Conservation (phyloP, 2,797 vertebrate genomes). For the Sebastes kiyomatsui region DNA sequence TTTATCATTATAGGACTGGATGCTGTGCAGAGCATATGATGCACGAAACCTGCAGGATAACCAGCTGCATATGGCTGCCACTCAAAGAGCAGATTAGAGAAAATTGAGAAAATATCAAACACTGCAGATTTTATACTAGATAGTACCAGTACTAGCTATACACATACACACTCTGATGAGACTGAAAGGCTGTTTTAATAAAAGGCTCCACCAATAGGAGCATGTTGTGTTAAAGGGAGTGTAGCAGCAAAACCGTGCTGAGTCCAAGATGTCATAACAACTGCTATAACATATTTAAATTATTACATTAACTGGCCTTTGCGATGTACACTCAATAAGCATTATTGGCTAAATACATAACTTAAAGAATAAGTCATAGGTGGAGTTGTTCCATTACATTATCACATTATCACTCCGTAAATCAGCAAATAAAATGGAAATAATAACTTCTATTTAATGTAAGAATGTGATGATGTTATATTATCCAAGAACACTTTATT, state of each 20-base stretch:
- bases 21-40: constrained; percentile 24
- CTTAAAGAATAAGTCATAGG: not conserved
- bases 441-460: not conserved
- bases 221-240: not conserved
- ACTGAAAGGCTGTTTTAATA: not conserved
- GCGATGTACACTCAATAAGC: not conserved
- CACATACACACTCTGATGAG: not conserved
- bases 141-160: not conserved
- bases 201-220: not conserved
- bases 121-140: not conserved
- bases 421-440: no score
- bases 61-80: not conserved
- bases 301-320: not conserved
- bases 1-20: constrained; percentile 9
- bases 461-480: not conserved
- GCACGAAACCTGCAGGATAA: constrained; percentile 11
- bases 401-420: not conserved
- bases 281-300: not conserved
- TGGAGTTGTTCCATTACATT: not conserved
- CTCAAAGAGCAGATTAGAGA: not conserved
- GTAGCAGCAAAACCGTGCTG: not conserved
- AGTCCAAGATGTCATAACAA: not conserved
- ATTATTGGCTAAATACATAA: not conserved
- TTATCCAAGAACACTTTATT: not conserved
- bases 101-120: not conserved